phyloP scores from a whole-genome alignment of 2,797 vertebrate genomes.

The Apodemus agrarius region DNA sequence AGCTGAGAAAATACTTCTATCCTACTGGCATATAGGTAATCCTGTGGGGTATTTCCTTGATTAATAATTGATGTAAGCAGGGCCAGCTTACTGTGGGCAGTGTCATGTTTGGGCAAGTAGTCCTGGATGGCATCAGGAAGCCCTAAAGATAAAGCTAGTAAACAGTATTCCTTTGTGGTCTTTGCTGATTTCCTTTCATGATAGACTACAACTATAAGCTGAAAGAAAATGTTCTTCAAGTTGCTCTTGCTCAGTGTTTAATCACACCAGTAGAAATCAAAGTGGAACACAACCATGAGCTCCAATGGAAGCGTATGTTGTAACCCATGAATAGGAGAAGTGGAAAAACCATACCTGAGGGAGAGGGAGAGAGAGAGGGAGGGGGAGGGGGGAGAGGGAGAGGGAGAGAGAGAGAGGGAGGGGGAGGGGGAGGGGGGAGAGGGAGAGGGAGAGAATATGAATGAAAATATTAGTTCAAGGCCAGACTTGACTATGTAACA shows the following conservation, averaged over 20 bases:
- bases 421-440: too few relatives aligned
- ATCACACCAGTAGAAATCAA: neutral
- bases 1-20: neutral
- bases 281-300: neutral
- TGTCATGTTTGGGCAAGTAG: neutral
- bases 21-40: too few relatives aligned
- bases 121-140: neutral
- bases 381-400: rapidly evolving
- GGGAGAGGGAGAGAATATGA: too few relatives aligned
- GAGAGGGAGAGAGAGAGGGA: neutral
- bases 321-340: neutral
- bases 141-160: neutral
- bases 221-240: neutral
- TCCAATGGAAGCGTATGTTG: neutral
- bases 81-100: neutral
- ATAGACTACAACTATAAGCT: neutral
- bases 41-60: neutral
- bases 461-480: neutral
- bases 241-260: neutral
- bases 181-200: neutral
- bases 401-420: too few relatives aligned
- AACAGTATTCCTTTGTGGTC: neutral
- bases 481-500: neutral
- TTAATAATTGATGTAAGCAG: neutral
- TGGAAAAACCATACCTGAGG: neutral